A percentile compares a stretch with the other conserved stretches of the same genome.
Conservation (phyloP, 2,797 vertebrate genomes). For the Zalophus californianus region DNA sequence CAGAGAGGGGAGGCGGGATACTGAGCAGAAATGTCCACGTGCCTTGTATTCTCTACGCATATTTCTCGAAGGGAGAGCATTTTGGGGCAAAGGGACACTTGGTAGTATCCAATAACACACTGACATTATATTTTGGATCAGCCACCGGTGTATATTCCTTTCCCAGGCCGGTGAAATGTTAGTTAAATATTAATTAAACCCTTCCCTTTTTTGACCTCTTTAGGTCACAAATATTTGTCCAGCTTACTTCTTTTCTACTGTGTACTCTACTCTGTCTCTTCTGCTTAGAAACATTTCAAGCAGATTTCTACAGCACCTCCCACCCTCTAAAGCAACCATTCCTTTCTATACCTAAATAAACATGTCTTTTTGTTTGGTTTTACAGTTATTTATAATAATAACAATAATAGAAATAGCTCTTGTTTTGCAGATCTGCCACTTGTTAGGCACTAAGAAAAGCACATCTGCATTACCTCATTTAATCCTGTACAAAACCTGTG, state of each 20-base stretch:
- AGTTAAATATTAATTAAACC: constrained; percentile 47
- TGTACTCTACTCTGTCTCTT: not conserved
- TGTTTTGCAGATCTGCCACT: not conserved
- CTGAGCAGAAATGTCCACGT: not conserved
- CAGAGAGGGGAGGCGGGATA: not conserved
- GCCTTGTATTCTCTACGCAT: not conserved
- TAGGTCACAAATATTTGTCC: not conserved
- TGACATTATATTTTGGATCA: not conserved
- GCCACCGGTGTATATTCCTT: not conserved
- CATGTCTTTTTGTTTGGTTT: not conserved
- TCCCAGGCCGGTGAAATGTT: constrained; percentile 18
- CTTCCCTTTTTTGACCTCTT: not conserved
- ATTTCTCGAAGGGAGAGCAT: not conserved
- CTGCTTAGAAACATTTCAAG: not conserved
- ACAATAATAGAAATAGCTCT: constrained; percentile 56
- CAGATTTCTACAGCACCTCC: constrained; percentile 8
- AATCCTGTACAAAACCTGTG: not conserved
- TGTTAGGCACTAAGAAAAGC: constrained; percentile 19
- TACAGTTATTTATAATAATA: constrained; percentile 60
- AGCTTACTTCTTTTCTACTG: not conserved
- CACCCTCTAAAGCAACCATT: not conserved
- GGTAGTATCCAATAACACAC: not conserved
- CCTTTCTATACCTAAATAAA: constrained; percentile 26
- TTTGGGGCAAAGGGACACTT: not conserved
- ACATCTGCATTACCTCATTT: not conserved